These are phyloP conservation scores for Hypselothyrea guttata DNA, from an alignment of 2,888 invertebrate species.

Conservation along the genomic window DNA sequence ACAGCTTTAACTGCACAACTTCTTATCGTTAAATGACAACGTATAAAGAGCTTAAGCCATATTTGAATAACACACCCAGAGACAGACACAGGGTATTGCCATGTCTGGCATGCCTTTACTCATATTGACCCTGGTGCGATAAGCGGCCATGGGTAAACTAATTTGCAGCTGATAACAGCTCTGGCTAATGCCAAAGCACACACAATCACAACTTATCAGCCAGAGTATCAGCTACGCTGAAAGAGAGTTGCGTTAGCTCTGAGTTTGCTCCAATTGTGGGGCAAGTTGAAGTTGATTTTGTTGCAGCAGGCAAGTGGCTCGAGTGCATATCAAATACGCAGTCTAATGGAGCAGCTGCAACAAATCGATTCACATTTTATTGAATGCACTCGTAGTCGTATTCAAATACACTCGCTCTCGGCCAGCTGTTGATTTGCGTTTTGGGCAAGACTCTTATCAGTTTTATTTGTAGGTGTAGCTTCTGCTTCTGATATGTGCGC, in stretches of 20 bases:
- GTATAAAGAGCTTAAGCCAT: too few relatives aligned
- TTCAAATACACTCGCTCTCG: not conserved
- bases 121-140: slow-evolving; percentile 30
- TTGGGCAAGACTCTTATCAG: slow-evolving; percentile 44
- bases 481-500: not conserved
- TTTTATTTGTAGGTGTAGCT: slow-evolving; percentile 10
- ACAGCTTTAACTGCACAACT: too few relatives aligned
- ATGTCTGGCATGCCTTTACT: not conserved
- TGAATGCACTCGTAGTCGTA: not conserved
- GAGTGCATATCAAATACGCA: slow-evolving; percentile 36
- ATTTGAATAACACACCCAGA: too few relatives aligned
- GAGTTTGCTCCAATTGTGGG: not conserved
- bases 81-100: slow-evolving; percentile 5
- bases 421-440: slow-evolving; percentile 40
- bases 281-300: not conserved
- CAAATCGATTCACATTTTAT: not conserved
- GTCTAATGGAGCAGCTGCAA: slow-evolving; percentile 13
- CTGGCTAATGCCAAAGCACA: slow-evolving; percentile 11
- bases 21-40: too few relatives aligned
- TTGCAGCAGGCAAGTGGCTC: not conserved
- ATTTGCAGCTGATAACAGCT: slow-evolving; percentile 36
- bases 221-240: slow-evolving; percentile 4
- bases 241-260: not conserved
- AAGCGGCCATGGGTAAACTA: slow-evolving; percentile 11
- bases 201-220: slow-evolving; percentile 24